Evolutionary conservation across 2,113 vertebrate genomes (phyloP), one percentile per base, ranked within the genome.

Genomic region (Trachemys scripta): DNA sequence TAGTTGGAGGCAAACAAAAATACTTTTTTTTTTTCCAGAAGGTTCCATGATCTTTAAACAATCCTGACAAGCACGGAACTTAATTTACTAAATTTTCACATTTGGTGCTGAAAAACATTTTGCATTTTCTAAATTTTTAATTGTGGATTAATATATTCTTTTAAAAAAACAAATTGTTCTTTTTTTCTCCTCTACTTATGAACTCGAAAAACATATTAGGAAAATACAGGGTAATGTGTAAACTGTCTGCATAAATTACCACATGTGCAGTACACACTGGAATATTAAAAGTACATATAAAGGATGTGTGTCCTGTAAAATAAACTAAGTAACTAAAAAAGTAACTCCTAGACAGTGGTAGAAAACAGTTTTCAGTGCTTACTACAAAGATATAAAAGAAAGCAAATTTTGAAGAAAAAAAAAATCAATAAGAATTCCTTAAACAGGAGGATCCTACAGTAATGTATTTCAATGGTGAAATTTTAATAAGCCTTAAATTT

Each of bases 1-100:
- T 94, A 97, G 88, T 62, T 51, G 90, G 91, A 94, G 59, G 42
- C 6, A 96, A 97, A 87, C 78, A 93, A 96, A 97, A 94, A 94
- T 79, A 95, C 6, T 96, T 19, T 80, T 53, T 94, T 94, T 85
- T 56, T 82, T 87, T 51, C 65, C 53, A 93, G 91, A 85, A 91
- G 56, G 6, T 29, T 95, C 95, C 83, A 88, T 65, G 89, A 87
- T 87, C 81, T 90, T 94, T 87, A 89, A 92, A 91, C 42, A 82
- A 88, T 38, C 29, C 56, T 88, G 59, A 90, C n/a, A 94, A 47
- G 16, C 51, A 62, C 31, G 62, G 91, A 84, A 90, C 7, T 94
- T 85, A 91, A 96, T 95, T 97, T 96, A 94, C 65, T 93, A 47
- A 80, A 92, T 51, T 90, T 95, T 78, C 9, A 92, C 79, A 92